These are phyloP conservation scores for Noctua fimbriata DNA, from an alignment of 2,888 invertebrate genomes.

Conservation along the genomic window DNA sequence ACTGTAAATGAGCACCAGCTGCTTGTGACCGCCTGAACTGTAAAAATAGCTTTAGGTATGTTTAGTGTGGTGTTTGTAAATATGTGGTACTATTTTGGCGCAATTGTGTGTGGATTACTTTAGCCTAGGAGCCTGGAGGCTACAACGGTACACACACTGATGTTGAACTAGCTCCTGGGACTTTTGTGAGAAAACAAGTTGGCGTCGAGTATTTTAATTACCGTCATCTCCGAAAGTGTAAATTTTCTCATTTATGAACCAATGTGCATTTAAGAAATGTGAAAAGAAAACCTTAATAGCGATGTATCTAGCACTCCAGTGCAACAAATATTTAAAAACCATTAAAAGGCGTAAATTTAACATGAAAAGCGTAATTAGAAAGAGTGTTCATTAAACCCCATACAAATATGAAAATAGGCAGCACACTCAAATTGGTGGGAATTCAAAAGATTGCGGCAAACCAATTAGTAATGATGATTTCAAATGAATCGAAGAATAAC, in stretches of 20 bases:
- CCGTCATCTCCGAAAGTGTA: conserved; percentile 17
- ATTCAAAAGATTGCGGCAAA: conserved; percentile 35
- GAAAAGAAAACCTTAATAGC: conserved; percentile 32
- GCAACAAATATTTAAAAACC: conserved; percentile 61
- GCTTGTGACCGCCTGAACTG: conserved; percentile 17
- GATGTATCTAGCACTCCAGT: conserved; percentile 41
- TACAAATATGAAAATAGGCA: conserved; percentile 38
- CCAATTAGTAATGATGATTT: conserved; percentile 42
- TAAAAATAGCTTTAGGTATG: conserved; percentile 33
- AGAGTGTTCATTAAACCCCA: conserved; percentile 50
- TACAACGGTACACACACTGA: no score
- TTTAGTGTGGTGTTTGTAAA: conserved; percentile 26
- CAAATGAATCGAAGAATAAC: conserved; percentile 33
- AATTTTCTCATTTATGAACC: conserved; percentile 33
- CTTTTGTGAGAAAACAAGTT: neutral
- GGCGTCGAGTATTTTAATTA: conserved; percentile 1
- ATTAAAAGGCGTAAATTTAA: conserved; percentile 58
- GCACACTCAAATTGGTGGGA: conserved; percentile 29
- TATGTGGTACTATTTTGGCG: conserved; percentile 4
- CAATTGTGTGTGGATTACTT: neutral
- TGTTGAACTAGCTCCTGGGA: neutral
- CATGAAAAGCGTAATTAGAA: conserved; percentile 54
- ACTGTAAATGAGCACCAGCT: conserved; percentile 48
- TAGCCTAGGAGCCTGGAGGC: neutral
- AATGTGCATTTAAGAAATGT: conserved; percentile 34